Base-by-base conservation (phyloP, 2,888 invertebrate genomes). In the Oconnorella tubifera region DNA sequence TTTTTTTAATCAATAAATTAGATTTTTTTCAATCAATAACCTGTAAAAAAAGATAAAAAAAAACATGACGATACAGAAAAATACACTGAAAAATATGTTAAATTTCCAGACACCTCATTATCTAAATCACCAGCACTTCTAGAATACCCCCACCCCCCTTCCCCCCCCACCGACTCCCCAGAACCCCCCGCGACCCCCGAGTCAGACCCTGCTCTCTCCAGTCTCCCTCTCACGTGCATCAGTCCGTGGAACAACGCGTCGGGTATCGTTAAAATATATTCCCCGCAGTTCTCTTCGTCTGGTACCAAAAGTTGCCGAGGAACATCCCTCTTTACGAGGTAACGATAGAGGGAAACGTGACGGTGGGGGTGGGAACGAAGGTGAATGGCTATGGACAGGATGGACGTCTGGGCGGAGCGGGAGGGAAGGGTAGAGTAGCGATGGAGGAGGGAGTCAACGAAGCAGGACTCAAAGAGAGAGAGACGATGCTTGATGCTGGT, bases 401-500 rank as follows among this genome's bases (percentile, higher is more conserved):
- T 25, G 53, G 53, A 51, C 14, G 53, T 25, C 53, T 23, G 53
- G 14, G 53, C 53, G 25, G 53, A 6, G 14, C 14, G 53, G 53
- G 53, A 51, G 53, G 53, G 53, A 6, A 51, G 53, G 53, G 53
- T 23, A 25, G 53, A 19, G 53, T 51, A 23, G 6, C 53, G 10
- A 4, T 6, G 14, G 53, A 51, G 53, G 23, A 51, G 53, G 27
- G 59, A 53, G 27, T 59, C 40, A 3, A 59, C 57, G 58, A 68
- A 68, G 23, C 48, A 58, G 3, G 63, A 56, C 58, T 70, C 70
- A 48, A 68, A 70, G 25, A 64, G 60, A 27, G 51, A 33, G 33
- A 68, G 33, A 25, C 64, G 66, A 53, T 53, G 33, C 29, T 33
- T 50, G 33, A 66, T 64, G 32, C 61, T 61, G 2, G 32, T 51